Percentiles rank a stretch among this genome's conserved stretches.
Evolutionary conservation across 2,797 vertebrate genomes (phyloP).

Genomic region (Xiphorhynchus erythropygius): DNA sequence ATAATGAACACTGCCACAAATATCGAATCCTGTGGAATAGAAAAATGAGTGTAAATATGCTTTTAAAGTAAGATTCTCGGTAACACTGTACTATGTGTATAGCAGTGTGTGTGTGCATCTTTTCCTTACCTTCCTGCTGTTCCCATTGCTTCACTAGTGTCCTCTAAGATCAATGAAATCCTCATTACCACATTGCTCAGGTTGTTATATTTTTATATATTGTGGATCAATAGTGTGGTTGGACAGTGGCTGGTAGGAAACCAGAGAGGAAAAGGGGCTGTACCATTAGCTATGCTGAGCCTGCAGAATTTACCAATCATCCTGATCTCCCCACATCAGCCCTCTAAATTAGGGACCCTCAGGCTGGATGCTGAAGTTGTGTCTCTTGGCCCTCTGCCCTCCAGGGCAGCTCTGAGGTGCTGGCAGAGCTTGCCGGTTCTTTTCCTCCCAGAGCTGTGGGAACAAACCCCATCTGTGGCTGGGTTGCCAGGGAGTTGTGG

Average conservation of each 20-base stretch:
- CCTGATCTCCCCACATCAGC: not conserved
- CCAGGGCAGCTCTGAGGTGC: accelerated
- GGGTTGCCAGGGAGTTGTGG: too few relatives aligned
- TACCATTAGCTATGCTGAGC: not conserved
- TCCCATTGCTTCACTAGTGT: not conserved
- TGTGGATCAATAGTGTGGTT: not conserved
- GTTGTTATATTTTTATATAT: not conserved
- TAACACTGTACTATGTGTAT: not conserved
- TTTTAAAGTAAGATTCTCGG: not conserved
- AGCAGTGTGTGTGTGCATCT: not conserved
- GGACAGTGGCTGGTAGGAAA: not conserved
- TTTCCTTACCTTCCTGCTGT: not conserved
- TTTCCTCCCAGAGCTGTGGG: not conserved
- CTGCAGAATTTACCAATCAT: not conserved
- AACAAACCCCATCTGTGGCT: not conserved
- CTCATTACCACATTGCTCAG: not conserved
- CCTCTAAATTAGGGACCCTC: not conserved
- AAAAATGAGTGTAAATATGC: not conserved
- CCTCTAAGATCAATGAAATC: not conserved
- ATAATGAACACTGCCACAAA: not conserved
- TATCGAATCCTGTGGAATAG: not conserved
- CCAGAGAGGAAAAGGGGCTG: not conserved
- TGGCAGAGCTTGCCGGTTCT: not conserved
- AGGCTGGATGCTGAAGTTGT: accelerated
- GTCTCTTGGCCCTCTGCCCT: not conserved